Conservation (phyloP, 2,113 vertebrate species). For the Rattus norvegicus region GRCr8 NC_086020.1:58425001-58425500, state of each 20-base stretch:
- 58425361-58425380: slow-evolving; percentile 60
- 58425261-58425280: slow-evolving; percentile 70
- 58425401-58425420: slow-evolving; percentile 21
- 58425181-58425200: slow-evolving; percentile 82
- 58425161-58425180: slow-evolving; percentile 80
- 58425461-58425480: slow-evolving; percentile 54
- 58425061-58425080: slow-evolving; percentile 70
- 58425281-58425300: slow-evolving; percentile 74
- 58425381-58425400: slow-evolving; percentile 52
- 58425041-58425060: slow-evolving; percentile 35
- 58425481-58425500: background rate
- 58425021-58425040: slow-evolving; percentile 66
- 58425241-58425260: slow-evolving; percentile 74
- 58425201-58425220: slow-evolving; percentile 81
- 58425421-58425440: background rate
- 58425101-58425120: slow-evolving; percentile 76
- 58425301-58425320: slow-evolving; percentile 56
- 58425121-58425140: slow-evolving; percentile 81
- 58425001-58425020: slow-evolving; percentile 3
- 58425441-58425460: slow-evolving; percentile 20
- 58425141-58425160: slow-evolving; percentile 83
- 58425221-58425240: slow-evolving; percentile 79
- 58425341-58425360: background rate
- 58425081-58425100: slow-evolving; percentile 78
- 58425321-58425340: slow-evolving; percentile 65